Conservation (phyloP, 2,888 invertebrate genomes). For the Crossocerus cetratus region DNA sequence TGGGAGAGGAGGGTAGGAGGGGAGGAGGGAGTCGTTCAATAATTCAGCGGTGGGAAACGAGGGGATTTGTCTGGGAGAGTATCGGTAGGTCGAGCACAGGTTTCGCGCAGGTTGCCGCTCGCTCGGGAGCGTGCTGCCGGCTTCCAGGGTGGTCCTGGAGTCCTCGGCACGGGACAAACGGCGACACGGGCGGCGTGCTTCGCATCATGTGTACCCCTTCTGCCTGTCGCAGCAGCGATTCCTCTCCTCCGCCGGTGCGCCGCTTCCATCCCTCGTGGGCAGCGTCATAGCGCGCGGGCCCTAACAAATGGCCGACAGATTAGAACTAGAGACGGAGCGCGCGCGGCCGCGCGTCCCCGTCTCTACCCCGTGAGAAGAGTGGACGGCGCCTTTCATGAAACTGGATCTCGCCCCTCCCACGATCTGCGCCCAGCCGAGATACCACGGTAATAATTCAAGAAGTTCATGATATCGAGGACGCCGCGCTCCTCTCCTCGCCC, state of each 20-base stretch:
- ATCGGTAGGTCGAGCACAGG: slow-evolving; percentile 37
- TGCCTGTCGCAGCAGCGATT: slow-evolving; percentile 33
- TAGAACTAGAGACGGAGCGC: slow-evolving; percentile 69
- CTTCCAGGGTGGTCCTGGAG: slow-evolving; percentile 70
- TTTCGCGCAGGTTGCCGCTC: slow-evolving; percentile 54
- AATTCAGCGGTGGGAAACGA: no score
- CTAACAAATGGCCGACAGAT: slow-evolving; percentile 75
- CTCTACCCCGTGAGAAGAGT: slow-evolving; percentile 44
- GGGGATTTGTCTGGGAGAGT: no score
- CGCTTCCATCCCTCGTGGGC: slow-evolving; percentile 45
- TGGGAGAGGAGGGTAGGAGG: slow-evolving; percentile 10
- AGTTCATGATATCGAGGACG: slow-evolving; percentile 67
- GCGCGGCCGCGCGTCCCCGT: slow-evolving; percentile 19
- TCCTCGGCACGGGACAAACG: slow-evolving; percentile 63
- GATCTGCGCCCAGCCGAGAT: slow-evolving; percentile 65
- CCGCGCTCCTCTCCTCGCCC: slow-evolving; percentile 54
- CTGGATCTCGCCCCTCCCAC: slow-evolving; percentile 72
- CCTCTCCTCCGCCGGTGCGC: slow-evolving; percentile 15
- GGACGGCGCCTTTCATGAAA: slow-evolving; percentile 74
- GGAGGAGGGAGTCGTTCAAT: neutral
- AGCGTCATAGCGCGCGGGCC: slow-evolving; percentile 70
- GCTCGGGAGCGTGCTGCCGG: slow-evolving; percentile 41
- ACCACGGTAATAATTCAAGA: slow-evolving; percentile 74
- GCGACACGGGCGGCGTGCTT: slow-evolving; percentile 67
- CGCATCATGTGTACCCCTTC: slow-evolving; percentile 60